phyloP scores from a whole-genome alignment of 2,113 vertebrate species.

The Rhinoderma darwinii region DNA sequence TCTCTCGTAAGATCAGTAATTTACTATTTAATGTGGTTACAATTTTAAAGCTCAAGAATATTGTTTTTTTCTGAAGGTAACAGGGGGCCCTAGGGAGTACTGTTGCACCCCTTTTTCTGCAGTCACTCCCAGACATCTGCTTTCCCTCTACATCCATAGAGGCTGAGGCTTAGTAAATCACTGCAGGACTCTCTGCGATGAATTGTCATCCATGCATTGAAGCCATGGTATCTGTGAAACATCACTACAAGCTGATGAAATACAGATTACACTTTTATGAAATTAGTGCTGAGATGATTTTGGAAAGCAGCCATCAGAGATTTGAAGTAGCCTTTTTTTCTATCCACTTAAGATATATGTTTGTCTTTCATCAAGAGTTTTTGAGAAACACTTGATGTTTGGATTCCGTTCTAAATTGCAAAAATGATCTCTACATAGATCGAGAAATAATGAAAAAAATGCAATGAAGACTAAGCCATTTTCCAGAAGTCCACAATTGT shows the following conservation, averaged over 20 bases:
- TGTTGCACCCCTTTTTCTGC: not conserved
- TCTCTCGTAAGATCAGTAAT: not conserved
- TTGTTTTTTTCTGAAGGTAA: not conserved
- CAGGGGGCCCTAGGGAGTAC: not conserved
- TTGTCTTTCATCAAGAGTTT: conserved; percentile 18
- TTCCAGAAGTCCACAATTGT: not conserved
- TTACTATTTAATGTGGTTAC: not conserved
- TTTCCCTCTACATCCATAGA: conserved; percentile 17
- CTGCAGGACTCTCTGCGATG: not conserved
- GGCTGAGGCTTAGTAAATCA: conserved; percentile 30
- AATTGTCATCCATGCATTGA: conserved; percentile 24
- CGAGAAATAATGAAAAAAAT: not conserved
- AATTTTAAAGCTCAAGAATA: not conserved
- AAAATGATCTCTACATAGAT: not conserved
- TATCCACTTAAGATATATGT: conserved; percentile 17
- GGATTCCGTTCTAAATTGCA: not conserved
- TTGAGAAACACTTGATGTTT: conserved; percentile 27
- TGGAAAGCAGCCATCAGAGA: conserved; percentile 37
- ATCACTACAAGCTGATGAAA: conserved; percentile 50
- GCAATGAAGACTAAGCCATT: not conserved
- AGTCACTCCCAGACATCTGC: conserved; percentile 26
- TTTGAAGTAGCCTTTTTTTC: conserved; percentile 38
- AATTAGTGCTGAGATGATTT: conserved; percentile 32
- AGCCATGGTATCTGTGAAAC: conserved; percentile 44
- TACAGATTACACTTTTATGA: conserved; percentile 41